Conservation (phyloP, 2,797 vertebrate genomes). For the Oryzias dopingdopingensis region DNA sequence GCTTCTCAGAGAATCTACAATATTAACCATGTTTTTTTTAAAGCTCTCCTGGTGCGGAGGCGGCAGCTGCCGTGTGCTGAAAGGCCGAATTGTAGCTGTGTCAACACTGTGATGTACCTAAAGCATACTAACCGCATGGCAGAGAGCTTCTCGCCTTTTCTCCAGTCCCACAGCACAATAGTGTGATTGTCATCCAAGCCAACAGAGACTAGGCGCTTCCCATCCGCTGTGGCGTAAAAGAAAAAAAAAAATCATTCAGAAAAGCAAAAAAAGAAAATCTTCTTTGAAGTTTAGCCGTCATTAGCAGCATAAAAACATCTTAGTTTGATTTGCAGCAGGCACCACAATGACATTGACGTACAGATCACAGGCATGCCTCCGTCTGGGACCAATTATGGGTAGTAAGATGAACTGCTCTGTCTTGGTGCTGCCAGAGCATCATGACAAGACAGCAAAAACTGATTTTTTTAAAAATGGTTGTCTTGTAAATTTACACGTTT, state of each 20-base stretch:
- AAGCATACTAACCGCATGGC: constrained; percentile 82
- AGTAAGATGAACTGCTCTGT: constrained; percentile 41
- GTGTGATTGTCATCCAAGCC: constrained; percentile 96
- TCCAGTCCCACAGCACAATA: constrained; percentile 97
- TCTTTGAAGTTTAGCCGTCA: constrained; percentile 37
- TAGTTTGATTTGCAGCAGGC: constrained; percentile 50
- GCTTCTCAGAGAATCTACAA: constrained; percentile 28
- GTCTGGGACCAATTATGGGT: constrained; percentile 58
- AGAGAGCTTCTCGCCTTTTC: constrained; percentile 96
- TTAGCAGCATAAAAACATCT: constrained; percentile 56
- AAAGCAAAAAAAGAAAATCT: constrained; percentile 17
- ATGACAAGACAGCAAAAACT: constrained; percentile 26
- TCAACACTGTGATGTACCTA: constrained; percentile 10
- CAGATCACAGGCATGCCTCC: constrained; percentile 39
- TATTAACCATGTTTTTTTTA: constrained; percentile 31
- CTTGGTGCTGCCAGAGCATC: constrained; percentile 37
- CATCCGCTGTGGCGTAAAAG: constrained; percentile 81
- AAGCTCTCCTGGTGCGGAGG: constrained; percentile 9
- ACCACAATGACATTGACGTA: constrained; percentile 30
- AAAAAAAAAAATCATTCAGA: constrained; percentile 41
- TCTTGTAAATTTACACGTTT: constrained; percentile 29
- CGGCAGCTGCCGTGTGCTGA: constrained; percentile 14
- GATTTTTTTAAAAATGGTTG: constrained; percentile 35
- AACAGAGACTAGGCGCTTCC: constrained; percentile 92
- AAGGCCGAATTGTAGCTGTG: constrained; percentile 1